Evolutionary conservation across 2,797 vertebrate genomes (phyloP), one percentile per base, ranked within the genome.

Genomic region (Urophycis tenuis): DNA sequence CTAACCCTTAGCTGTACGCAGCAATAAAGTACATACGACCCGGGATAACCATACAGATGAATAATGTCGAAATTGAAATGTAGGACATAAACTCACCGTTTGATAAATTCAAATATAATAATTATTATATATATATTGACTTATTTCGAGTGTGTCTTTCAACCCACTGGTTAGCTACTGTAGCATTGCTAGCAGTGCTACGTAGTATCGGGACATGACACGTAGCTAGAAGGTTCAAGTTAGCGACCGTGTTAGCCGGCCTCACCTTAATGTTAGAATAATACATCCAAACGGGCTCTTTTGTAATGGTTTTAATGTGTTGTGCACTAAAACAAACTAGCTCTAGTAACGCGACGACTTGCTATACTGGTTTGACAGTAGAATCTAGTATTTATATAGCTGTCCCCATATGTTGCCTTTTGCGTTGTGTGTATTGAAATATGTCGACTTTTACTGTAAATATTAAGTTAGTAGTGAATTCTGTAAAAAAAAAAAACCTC

Each of bases 131-230:
- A n/a, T n/a, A n/a, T n/a, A n/a, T n/a, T 60, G 39, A 14, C 22
- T n/a, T 60, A 60, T n/a, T 60, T 45, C 22, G 22, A 25, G 76
- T 29, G 19, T 79, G 76, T 81, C 2, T 77, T 0, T 3, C 30
- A 84, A 84, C 60, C 35, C 35, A 78, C 75, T 76, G 76, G 36
- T 77, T 79, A 80, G 87, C 87, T 78, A 81, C 36, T 73, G 70
- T 72, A 80, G 82, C 84, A 10, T 29, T 1, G 60, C 60, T 67
- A 29, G 60, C 60, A 12, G 71, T 86, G 88, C 89, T 80, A 90
- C 89, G 90, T 91, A 83, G 86, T 79, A 85, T 83, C 36, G 82
- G 84, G 87, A 87, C 82, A 85, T 92, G 91, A 92, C 91, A 92
- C 91, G 91, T 92, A 91, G 85, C 89, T 90, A 70, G 82, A 84